Evolutionary conservation across 1,140 invertebrate genomes (phyloP), one percentile per base, ranked within the genome.

Genomic region (Leptinotarsa defecta): DNA sequence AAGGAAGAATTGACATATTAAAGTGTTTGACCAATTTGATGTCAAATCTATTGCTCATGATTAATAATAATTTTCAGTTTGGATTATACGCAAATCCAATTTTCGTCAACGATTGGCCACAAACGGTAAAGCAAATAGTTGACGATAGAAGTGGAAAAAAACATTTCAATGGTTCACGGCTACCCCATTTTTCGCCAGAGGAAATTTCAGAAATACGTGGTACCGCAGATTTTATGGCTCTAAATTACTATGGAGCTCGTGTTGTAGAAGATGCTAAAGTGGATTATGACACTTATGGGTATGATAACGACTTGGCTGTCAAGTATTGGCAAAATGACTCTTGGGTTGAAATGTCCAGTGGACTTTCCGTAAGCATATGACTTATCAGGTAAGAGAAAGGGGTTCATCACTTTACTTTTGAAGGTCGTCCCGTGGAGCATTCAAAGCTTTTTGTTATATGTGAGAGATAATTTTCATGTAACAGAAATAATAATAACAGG

Each of bases 51-150:
- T 1, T 11, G 1, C 11, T 43, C 34, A 11, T 43, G 34, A 43
- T 3, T 0, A 43, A 43, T 43, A 8, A 8, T 43, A 43, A 52
- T 13, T 71, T 71, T 13, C 24, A 71, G 69, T 71, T 71, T 71
- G 69, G 69, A 13, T 20, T 71, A 49, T 71, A 71, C 22, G 69
- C 69, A n/a, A 19, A 71, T 17, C 69, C 69, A 24, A 71, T 71
- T 52, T 71, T 71, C 20, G 43, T 17, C 15, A 57, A 13, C 8
- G 22, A 71, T 27, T 71, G 69, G 69, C 69, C 69, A 15, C 17
- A 52, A 61, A 48, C 19, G 13, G 49, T 71, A 17, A 71, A 3
- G 13, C 19, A 52, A 15, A 71, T n/a, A 8, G 20, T 57, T 52
- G 22, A 71, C 11, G 5, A 4, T 0, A 43, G 48, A 8, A 61